A percentile compares a stretch with the other conserved stretches of the same genome.
These are phyloP conservation scores for Eupithecia exiguata DNA, from an alignment of 2,888 invertebrate species.

Conservation along the genomic window DNA sequence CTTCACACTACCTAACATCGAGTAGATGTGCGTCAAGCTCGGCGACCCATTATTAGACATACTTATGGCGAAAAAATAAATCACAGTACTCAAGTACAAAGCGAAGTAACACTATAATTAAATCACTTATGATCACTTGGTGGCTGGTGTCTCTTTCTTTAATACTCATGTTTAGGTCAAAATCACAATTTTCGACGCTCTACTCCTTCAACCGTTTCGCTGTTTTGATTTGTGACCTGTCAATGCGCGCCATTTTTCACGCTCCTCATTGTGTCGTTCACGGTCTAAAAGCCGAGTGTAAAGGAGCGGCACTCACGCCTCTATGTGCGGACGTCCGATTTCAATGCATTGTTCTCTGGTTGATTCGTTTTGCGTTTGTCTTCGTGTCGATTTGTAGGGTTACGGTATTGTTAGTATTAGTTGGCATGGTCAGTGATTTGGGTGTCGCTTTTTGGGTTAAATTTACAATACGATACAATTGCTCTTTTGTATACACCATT, in stretches of 20 bases:
- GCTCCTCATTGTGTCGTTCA: slow-evolving; percentile 71
- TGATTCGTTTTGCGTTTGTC: slow-evolving; percentile 44
- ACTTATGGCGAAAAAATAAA: too few relatives aligned
- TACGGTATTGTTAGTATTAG: background rate
- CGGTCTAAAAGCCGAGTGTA: slow-evolving; percentile 56
- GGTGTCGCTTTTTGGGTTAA: background rate
- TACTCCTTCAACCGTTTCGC: slow-evolving; percentile 59
- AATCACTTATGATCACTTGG: background rate
- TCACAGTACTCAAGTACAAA: too few relatives aligned
- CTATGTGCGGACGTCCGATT: slow-evolving; percentile 50
- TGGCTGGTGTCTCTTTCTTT: background rate
- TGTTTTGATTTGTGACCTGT: slow-evolving; percentile 75
- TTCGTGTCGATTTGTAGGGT: slow-evolving; percentile 16
- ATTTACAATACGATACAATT: background rate
- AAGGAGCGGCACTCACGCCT: slow-evolving; percentile 60
- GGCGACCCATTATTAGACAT: too few relatives aligned
- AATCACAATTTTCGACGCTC: slow-evolving; percentile 8
- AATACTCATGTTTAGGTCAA: background rate
- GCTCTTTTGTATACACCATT: background rate
- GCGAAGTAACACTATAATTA: background rate
- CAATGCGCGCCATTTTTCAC: slow-evolving; percentile 72
- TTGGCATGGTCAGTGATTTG: slow-evolving; percentile 1
- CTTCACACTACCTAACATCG: too few relatives aligned
- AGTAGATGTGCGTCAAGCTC: too few relatives aligned
- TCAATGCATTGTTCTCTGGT: slow-evolving; percentile 53